phyloP scores from a whole-genome alignment of 2,888 invertebrate genomes.

The Oscheius myriophilus region DNA sequence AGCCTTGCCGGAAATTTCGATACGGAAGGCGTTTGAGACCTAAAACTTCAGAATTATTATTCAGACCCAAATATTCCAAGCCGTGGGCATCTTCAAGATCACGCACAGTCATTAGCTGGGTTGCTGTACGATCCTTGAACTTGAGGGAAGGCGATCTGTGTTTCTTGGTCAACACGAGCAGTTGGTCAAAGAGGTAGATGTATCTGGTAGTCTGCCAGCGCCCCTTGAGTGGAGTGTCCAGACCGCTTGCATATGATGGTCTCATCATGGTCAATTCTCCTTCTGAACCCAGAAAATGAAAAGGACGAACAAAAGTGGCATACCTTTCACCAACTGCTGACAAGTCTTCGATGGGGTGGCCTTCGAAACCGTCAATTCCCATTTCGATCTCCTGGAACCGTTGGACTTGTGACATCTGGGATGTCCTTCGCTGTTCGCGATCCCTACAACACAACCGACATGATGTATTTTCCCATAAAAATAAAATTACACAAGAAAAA shows the following conservation, averaged over 20 bases:
- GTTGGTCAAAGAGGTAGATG: conserved; percentile 82
- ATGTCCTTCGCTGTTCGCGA: conserved; percentile 39
- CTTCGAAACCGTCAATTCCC: conserved; percentile 66
- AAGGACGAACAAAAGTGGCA: too few relatives aligned
- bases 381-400: conserved; percentile 58
- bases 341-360: conserved; percentile 67
- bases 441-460: conserved; percentile 34
- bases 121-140: conserved; percentile 89
- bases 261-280: conserved; percentile 55
- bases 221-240: conserved; percentile 37
- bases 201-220: conserved; percentile 57
- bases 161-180: conserved; percentile 92
- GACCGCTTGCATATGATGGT: conserved; percentile 35
- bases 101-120: conserved; percentile 88
- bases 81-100: conserved; percentile 90
- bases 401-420: conserved; percentile 48
- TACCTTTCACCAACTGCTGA: conserved; percentile 49
- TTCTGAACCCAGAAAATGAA: too few relatives aligned
- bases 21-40: conserved; percentile 60
- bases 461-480: conserved; percentile 19
- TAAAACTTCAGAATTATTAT: conserved; percentile 18
- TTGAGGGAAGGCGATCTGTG: conserved; percentile 72
- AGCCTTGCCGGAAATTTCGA: conserved; percentile 50
- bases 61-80: conserved; percentile 60
- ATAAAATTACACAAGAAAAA: too few relatives aligned